These are phyloP conservation scores for Pygmarrhopalites habei DNA, from an alignment of 1,140 invertebrate species.

Conservation along the genomic window DNA sequence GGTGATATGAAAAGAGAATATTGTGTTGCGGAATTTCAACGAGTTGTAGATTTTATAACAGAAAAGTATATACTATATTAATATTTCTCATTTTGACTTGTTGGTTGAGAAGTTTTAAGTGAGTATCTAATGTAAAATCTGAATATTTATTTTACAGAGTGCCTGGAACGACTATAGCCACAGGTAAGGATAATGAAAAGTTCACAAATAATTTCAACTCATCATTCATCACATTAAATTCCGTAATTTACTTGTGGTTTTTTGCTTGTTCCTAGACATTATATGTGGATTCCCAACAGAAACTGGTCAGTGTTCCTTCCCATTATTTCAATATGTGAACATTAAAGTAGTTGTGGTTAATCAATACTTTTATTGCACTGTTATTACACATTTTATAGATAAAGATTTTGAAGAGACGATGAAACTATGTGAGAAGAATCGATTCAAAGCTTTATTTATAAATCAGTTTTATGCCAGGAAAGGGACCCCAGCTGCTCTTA, in stretches of 20 bases:
- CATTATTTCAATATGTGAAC: too few relatives aligned
- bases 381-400: too few relatives aligned
- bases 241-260: too few relatives aligned
- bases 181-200: too few relatives aligned
- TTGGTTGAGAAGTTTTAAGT: background rate
- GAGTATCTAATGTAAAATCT: background rate
- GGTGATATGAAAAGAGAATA: constrained; percentile 97
- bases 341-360: too few relatives aligned
- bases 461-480: constrained; percentile 96
- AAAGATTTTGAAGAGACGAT: constrained; percentile 85
- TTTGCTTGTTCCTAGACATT: too few relatives aligned
- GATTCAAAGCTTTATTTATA: constrained; percentile 91
- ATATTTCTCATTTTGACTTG: background rate
- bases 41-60: constrained; percentile 77
- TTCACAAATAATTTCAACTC: too few relatives aligned
- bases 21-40: constrained; percentile 74
- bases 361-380: too few relatives aligned
- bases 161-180: constrained; percentile 84
- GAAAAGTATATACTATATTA: too few relatives aligned
- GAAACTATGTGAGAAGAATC: constrained; percentile 73
- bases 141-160: constrained; percentile 1
- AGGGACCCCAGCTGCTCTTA: constrained; percentile 87
- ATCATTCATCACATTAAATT: too few relatives aligned
- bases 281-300: constrained; percentile 99
- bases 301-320: too few relatives aligned